These are phyloP conservation scores for Ailurus styani DNA, from an alignment of 2,113 vertebrate species.

Conservation along the genomic window DNA sequence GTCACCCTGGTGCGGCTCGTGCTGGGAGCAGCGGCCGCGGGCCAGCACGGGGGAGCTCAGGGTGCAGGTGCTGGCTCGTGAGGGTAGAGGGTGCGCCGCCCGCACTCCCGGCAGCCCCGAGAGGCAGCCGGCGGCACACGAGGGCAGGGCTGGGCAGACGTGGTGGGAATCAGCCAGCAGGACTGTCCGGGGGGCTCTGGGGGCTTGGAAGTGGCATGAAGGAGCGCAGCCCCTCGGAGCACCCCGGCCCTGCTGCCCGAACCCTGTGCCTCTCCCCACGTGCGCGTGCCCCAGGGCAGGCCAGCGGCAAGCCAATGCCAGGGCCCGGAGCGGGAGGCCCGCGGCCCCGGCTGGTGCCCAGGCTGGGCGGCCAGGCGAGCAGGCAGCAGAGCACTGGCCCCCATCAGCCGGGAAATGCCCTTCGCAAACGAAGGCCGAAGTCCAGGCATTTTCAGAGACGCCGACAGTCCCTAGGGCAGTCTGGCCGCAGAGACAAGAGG, in stretches of 20 bases:
- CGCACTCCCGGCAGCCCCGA: background rate
- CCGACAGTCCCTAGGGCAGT: background rate
- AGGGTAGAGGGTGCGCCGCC: background rate
- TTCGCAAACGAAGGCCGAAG: background rate
- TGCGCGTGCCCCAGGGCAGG: accelerated
- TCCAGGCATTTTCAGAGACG: background rate
- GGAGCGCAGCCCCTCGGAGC: background rate
- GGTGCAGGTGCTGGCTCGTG: background rate
- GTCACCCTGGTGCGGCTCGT: background rate
- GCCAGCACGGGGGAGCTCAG: background rate
- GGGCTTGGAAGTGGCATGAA: background rate
- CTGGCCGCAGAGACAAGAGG: background rate
- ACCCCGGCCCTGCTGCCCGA: background rate
- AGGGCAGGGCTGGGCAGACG: background rate
- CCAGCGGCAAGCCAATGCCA: background rate
- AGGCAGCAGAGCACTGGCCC: background rate
- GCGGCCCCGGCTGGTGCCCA: too few relatives aligned
- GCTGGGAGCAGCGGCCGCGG: background rate
- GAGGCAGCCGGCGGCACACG: background rate
- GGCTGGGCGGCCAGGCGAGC: background rate
- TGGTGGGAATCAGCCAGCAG: background rate
- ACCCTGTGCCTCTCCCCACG: background rate
- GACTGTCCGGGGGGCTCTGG: background rate
- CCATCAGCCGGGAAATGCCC: background rate
- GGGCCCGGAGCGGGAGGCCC: background rate